Evolutionary conservation across 2,113 vertebrate genomes (phyloP).

Genomic region (Callocephalon fimbriatum): DNA sequence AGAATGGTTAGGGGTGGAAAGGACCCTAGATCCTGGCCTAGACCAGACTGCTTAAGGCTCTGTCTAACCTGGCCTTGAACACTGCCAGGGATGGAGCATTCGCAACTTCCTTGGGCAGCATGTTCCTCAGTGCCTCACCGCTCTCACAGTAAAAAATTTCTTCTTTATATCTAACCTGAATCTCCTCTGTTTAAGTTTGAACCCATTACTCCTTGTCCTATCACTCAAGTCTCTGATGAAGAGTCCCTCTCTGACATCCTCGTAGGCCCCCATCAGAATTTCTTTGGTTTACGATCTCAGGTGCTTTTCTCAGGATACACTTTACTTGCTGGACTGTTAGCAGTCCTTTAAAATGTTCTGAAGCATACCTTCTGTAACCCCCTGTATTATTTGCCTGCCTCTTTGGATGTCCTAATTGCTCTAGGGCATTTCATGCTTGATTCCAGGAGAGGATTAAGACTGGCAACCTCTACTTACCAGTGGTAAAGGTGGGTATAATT

Average conservation of each 20-base stretch:
- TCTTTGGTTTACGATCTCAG: background rate
- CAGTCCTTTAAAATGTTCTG: background rate
- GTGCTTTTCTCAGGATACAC: background rate
- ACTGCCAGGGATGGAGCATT: background rate
- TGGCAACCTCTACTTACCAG: background rate
- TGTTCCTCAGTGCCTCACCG: background rate
- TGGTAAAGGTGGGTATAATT: background rate
- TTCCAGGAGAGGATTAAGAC: background rate
- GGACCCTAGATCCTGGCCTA: background rate
- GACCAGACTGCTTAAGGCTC: background rate
- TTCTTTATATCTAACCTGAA: background rate
- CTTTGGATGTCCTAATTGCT: background rate
- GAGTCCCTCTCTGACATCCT: background rate
- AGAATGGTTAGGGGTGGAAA: background rate
- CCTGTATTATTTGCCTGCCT: background rate
- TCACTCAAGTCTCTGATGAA: background rate
- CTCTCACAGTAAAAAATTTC: background rate
- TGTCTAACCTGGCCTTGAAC: background rate
- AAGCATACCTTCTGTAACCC: rapidly evolving
- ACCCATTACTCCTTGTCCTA: background rate
- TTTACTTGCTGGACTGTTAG: background rate
- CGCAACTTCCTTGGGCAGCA: background rate
- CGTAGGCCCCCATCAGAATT: background rate
- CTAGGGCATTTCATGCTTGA: background rate
- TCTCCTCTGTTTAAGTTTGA: background rate